Percentiles rank a stretch among this genome's conserved stretches.
These are phyloP conservation scores for Macrophya annulata DNA, from an alignment of 2,888 invertebrate species.

Conservation along the genomic window DNA sequence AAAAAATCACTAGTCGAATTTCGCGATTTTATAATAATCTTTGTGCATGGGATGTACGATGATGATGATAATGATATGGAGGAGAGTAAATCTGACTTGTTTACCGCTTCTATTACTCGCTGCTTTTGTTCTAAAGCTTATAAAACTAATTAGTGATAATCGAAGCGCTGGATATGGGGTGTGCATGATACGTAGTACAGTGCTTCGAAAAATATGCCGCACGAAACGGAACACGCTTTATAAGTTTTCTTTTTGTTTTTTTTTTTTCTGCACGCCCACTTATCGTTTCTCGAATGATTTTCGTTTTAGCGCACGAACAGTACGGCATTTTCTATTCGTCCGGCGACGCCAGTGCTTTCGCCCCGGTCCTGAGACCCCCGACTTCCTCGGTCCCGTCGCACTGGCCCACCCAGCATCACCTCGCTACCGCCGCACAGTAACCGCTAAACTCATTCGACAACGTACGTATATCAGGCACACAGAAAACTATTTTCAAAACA, in stretches of 20 bases:
- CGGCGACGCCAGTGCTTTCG: conserved; percentile 82
- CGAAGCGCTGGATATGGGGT: not conserved
- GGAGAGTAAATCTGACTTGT: not conserved
- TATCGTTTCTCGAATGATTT: conserved; percentile 69
- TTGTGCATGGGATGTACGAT: not conserved
- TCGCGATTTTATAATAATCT: not conserved
- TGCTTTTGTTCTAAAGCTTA: not conserved
- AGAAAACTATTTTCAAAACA: not conserved
- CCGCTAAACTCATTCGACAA: conserved; percentile 73
- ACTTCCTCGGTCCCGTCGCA: conserved; percentile 79
- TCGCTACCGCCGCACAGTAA: conserved; percentile 84
- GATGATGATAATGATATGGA: not conserved
- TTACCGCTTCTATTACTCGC: not conserved
- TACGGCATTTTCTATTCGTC: conserved; percentile 79
- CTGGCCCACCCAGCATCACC: conserved; percentile 83
- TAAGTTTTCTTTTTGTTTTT: not conserved
- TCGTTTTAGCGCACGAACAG: conserved; percentile 79
- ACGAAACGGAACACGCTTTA: conserved; percentile 1
- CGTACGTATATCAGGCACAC: conserved; percentile 54
- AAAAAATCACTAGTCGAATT: not conserved
- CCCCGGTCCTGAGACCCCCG: conserved; percentile 82
- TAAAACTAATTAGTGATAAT: not conserved
- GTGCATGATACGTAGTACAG: not conserved
- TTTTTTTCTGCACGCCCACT: conserved; percentile 62
- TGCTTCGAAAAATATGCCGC: not conserved